Evolutionary conservation across 2,797 vertebrate genomes (phyloP).

Genomic region (Cossypha niveicapilla): DNA sequence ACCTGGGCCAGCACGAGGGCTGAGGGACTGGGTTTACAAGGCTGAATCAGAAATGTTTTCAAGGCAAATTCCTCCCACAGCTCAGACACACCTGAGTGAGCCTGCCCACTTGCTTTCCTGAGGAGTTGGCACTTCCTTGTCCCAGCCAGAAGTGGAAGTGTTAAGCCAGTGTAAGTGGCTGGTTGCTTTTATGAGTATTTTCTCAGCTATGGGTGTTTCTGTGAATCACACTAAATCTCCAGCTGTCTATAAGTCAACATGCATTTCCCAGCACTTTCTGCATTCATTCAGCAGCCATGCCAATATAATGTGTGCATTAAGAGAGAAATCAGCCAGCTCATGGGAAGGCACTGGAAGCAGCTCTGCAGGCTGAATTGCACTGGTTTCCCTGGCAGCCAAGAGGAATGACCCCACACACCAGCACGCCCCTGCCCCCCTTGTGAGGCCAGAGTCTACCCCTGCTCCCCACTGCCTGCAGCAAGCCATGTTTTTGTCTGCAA

Average conservation of each 20-base stretch:
- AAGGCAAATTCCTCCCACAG: not conserved
- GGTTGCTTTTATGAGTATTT: not conserved
- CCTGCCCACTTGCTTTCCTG: not conserved
- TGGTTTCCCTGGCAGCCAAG: not conserved
- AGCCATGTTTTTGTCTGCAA: fast-evolving
- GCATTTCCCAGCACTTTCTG: not conserved
- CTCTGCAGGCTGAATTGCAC: not conserved
- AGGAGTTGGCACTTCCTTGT: not conserved
- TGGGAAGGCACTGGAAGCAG: not conserved
- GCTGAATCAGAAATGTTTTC: not conserved
- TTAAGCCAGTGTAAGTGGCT: not conserved
- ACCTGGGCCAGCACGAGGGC: not conserved
- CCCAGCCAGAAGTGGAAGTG: not conserved
- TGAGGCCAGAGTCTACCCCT: not conserved
- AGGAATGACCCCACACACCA: not conserved
- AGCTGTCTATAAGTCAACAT: conserved; percentile 1
- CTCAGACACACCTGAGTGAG: not conserved
- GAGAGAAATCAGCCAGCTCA: not conserved
- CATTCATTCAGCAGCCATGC: not conserved
- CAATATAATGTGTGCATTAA: not conserved
- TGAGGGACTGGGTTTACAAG: not conserved
- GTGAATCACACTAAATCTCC: not conserved
- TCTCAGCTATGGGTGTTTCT: conserved; percentile 11
- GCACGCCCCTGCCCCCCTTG: fast-evolving
- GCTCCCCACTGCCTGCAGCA: fast-evolving